phyloP scores from a whole-genome alignment of 1,140 invertebrate genomes.

The Mycetomoellerius zeteki region DNA sequence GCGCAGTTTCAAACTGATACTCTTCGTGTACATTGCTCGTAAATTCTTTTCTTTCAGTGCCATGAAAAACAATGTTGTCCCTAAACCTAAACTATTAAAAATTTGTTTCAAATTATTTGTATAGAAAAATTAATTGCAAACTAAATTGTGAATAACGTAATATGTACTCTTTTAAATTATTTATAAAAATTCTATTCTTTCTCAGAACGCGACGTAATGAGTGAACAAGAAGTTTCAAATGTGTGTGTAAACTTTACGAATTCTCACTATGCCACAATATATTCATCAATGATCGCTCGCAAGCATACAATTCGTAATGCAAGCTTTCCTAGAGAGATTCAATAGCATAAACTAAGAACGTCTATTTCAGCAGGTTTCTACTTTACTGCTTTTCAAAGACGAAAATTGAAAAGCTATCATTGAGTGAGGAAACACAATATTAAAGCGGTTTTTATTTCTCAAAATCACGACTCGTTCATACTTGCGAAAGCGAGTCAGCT shows the following conservation, averaged over 20 bases:
- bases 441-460: slow-evolving; percentile 40
- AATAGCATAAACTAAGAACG: neutral
- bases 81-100: neutral
- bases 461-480: slow-evolving; percentile 10
- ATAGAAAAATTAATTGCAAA: neutral
- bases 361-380: neutral
- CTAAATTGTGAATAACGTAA: neutral
- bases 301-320: neutral
- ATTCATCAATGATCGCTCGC: neutral
- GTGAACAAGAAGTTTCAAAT: neutral
- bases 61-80: neutral
- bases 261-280: neutral
- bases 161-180: neutral
- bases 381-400: neutral
- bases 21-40: neutral
- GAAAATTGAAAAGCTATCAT: slow-evolving; percentile 9
- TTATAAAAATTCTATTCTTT: neutral
- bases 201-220: neutral
- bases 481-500: slow-evolving; percentile 44
- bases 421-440: slow-evolving; percentile 32
- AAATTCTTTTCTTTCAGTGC: neutral
- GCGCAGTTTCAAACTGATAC: slow-evolving; percentile 6
- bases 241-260: neutral
- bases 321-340: neutral
- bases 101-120: neutral